phyloP scores from a whole-genome alignment of 2,888 invertebrate species.

The Clepsis dumicolana region DNA sequence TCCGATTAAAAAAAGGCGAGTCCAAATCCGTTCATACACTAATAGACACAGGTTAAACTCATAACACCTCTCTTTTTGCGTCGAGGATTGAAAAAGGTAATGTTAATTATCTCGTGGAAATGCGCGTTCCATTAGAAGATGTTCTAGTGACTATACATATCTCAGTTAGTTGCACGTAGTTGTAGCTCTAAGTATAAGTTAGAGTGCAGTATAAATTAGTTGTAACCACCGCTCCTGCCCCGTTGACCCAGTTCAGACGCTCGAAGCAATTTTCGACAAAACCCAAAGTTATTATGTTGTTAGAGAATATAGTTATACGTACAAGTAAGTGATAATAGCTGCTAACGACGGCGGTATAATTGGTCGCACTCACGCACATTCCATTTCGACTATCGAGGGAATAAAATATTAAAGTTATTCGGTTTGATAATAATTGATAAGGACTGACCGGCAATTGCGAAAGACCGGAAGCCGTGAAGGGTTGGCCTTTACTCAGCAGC shows the following conservation, averaged over 20 bases:
- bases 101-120: no score
- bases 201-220: constrained; percentile 20
- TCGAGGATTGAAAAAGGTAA: no score
- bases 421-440: background rate
- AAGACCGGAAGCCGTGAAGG: no score
- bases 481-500: no score
- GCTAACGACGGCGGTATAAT: background rate
- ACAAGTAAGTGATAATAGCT: background rate
- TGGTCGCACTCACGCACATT: background rate
- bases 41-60: no score
- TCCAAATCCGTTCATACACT: no score
- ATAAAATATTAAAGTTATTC: background rate
- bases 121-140: no score
- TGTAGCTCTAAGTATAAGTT: background rate
- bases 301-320: background rate
- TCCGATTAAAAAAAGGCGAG: no score
- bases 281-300: constrained; percentile 34
- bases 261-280: constrained; percentile 32
- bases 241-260: constrained; percentile 35
- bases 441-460: no score
- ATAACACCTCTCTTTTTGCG: no score
- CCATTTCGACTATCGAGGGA: background rate
- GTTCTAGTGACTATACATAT: no score
- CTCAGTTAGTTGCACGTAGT: background rate
- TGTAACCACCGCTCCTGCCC: constrained; percentile 9